A percentile compares a stretch with the other conserved stretches of the same genome.
Evolutionary conservation across 1,140 invertebrate genomes (phyloP).

Genomic region (Manduca sexta): DNA sequence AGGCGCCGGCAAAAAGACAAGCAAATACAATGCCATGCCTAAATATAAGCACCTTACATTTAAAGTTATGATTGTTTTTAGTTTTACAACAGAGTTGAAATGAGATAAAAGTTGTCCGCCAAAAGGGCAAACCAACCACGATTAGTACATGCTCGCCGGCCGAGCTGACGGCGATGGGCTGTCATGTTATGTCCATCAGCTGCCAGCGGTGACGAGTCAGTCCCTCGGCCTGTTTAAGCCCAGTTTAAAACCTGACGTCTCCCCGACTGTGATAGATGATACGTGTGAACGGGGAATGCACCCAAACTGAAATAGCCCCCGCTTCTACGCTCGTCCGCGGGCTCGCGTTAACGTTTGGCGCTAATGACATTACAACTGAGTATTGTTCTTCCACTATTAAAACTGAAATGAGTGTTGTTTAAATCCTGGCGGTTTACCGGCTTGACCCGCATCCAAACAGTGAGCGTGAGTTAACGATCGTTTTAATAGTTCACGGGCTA

Average conservation of each 20-base stretch:
- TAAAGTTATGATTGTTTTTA: neutral
- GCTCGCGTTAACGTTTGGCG: conserved; percentile 34
- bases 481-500: conserved; percentile 47
- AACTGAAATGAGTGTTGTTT: conserved; percentile 32
- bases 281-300: conserved; percentile 28
- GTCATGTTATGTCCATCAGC: conserved; percentile 38
- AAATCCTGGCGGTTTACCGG: conserved; percentile 16
- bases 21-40: too few species aligned
- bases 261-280: conserved; percentile 45
- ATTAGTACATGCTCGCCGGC: conserved; percentile 7
- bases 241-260: conserved; percentile 45
- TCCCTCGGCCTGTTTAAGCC: conserved; percentile 29
- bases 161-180: conserved; percentile 22
- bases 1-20: neutral
- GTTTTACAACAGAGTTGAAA: neutral
- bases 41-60: neutral
- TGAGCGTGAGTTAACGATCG: conserved; percentile 29
- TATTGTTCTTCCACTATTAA: conserved; percentile 28
- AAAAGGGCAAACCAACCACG: conserved; percentile 3
- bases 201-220: conserved; percentile 34
- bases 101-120: neutral
- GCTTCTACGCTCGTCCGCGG: conserved; percentile 7
- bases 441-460: conserved; percentile 32
- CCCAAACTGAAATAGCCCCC: conserved; percentile 38
- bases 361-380: conserved; percentile 36